These are phyloP conservation scores for Pseudachorutes palmiensis DNA, from an alignment of 1,140 invertebrate genomes.

Conservation along the genomic window DNA sequence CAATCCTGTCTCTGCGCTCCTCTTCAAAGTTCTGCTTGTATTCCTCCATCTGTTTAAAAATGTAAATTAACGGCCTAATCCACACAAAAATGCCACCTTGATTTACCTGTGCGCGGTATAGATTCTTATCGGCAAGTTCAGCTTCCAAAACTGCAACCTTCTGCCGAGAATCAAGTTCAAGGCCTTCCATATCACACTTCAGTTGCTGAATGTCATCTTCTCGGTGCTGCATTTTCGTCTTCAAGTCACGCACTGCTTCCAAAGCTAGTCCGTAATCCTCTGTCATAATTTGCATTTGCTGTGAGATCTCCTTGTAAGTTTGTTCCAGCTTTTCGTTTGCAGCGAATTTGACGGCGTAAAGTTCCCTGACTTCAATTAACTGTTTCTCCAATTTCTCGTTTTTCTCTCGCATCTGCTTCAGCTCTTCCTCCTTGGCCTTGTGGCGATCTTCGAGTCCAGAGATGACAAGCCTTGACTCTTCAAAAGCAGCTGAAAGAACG, in stretches of 20 bases:
- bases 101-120: slow-evolving; percentile 14
- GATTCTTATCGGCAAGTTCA: slow-evolving; percentile 11
- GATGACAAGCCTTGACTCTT: background rate
- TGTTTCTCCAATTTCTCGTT: background rate
- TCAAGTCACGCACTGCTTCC: too few species aligned
- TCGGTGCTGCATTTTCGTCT: too few species aligned
- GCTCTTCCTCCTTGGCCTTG: background rate
- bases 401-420: background rate
- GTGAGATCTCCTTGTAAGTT: background rate
- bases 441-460: background rate
- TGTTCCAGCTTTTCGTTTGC: background rate
- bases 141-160: slow-evolving; percentile 22
- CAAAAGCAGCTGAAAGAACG: background rate
- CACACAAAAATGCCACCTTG: background rate
- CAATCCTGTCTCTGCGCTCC: slow-evolving; percentile 3
- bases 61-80: background rate
- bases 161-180: slow-evolving; percentile 7
- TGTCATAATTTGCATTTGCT: background rate
- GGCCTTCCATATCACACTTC: background rate
- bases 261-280: background rate
- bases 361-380: background rate
- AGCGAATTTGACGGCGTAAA: too few species aligned
- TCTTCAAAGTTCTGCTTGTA: slow-evolving; percentile 9
- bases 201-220: background rate
- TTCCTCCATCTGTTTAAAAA: slow-evolving; percentile 15